Conservation (phyloP, 2,113 vertebrate species). For the Copsychus sechellarum region DNA sequence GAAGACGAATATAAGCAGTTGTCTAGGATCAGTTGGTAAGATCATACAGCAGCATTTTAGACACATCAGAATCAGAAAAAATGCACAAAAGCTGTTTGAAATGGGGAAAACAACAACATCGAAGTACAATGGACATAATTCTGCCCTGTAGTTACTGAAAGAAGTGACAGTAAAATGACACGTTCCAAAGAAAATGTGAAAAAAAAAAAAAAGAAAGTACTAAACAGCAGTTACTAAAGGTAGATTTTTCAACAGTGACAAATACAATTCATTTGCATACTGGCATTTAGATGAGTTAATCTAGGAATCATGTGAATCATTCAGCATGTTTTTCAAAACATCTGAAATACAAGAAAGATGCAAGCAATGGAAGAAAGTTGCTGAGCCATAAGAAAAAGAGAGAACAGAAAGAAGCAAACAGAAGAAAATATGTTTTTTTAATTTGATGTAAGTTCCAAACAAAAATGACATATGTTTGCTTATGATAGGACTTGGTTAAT, state of each 20-base stretch:
- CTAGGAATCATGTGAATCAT: neutral
- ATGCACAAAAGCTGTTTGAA: neutral
- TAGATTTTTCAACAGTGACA: neutral
- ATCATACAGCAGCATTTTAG: neutral
- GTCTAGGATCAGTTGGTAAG: neutral
- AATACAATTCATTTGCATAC: neutral
- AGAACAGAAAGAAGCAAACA: neutral
- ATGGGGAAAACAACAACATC: neutral
- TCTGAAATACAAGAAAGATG: neutral
- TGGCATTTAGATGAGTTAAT: neutral
- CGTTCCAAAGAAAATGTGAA: neutral
- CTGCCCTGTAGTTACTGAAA: neutral
- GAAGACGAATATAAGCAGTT: neutral
- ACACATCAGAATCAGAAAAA: neutral
- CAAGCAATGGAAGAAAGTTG: neutral
- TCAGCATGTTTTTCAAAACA: neutral
- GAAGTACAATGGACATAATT: neutral
- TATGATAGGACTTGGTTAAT: neutral
- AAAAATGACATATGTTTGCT: rapidly evolving
- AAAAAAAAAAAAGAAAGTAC: neutral
- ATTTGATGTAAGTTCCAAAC: neutral
- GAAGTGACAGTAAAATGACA: neutral
- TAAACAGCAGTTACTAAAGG: neutral
- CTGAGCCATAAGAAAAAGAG: neutral
- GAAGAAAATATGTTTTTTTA: neutral